These are phyloP conservation scores for Aldabrachelys gigantea DNA, from an alignment of 2,113 vertebrate genomes.

Conservation along the genomic window DNA sequence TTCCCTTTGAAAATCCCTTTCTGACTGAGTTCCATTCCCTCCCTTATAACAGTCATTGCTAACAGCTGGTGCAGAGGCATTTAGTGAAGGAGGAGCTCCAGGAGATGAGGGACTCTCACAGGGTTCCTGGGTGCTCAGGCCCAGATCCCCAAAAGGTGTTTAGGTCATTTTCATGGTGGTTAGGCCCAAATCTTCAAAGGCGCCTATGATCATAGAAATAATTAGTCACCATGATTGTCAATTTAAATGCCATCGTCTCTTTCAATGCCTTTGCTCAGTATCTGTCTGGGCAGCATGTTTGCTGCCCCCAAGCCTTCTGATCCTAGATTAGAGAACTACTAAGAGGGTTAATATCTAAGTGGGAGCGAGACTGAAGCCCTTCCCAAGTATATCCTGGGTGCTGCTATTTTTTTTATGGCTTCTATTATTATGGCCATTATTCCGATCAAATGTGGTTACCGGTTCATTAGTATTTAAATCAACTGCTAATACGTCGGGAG, in stretches of 20 bases:
- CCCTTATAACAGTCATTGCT: background rate
- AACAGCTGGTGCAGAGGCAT: background rate
- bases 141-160: background rate
- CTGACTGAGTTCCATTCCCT: background rate
- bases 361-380: background rate
- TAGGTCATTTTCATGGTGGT: background rate
- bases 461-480: slow-evolving; percentile 70
- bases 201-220: background rate
- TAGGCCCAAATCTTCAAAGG: background rate
- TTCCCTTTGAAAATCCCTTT: background rate
- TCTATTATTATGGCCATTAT: slow-evolving; percentile 45
- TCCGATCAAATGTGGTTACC: slow-evolving; percentile 39
- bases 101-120: background rate
- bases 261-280: background rate
- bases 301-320: accelerated
- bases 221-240: background rate
- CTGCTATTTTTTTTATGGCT: slow-evolving; percentile 17
- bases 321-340: accelerated
- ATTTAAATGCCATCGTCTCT: background rate
- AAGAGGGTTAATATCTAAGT: background rate
- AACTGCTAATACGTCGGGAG: slow-evolving; percentile 28
- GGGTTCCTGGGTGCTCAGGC: background rate
- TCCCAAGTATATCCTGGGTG: background rate
- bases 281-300: accelerated
- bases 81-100: background rate